phyloP scores from a whole-genome alignment of 2,113 vertebrate species.

The Solenodon paradoxus region DNA sequence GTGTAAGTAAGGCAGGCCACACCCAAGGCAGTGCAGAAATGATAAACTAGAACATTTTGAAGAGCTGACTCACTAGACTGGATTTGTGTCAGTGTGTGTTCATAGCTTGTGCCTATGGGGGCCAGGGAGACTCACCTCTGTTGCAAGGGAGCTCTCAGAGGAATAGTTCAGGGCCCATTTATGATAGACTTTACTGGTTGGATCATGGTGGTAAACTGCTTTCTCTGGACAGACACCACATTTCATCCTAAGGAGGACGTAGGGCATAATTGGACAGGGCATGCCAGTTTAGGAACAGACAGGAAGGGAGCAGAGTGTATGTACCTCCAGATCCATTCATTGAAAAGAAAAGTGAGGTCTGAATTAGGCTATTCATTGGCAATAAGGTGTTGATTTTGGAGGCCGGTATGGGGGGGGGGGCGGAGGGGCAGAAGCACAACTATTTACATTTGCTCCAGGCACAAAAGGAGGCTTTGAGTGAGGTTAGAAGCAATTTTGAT shows the following conservation, averaged over 20 bases:
- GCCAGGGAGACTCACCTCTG: neutral
- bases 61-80: neutral
- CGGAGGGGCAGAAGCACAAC: neutral
- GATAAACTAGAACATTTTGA: neutral
- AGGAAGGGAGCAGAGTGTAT: conserved; percentile 30
- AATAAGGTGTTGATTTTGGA: conserved; percentile 60
- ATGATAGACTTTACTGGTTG: neutral
- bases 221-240: neutral
- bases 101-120: neutral
- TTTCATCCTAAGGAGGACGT: neutral
- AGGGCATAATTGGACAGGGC: neutral
- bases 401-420: neutral
- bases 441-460: conserved; percentile 36
- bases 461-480: conserved; percentile 48
- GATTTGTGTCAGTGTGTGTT: neutral
- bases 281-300: neutral
- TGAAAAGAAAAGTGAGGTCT: conserved; percentile 43
- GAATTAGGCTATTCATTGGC: conserved; percentile 50
- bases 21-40: neutral
- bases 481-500: conserved; percentile 26
- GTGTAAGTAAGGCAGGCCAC: neutral
- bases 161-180: neutral
- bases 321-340: neutral
- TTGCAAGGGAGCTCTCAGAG: neutral
- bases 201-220: neutral